Base-by-base conservation (phyloP, 1,140 invertebrate species). In the Drosophila lacertosa region DNA sequence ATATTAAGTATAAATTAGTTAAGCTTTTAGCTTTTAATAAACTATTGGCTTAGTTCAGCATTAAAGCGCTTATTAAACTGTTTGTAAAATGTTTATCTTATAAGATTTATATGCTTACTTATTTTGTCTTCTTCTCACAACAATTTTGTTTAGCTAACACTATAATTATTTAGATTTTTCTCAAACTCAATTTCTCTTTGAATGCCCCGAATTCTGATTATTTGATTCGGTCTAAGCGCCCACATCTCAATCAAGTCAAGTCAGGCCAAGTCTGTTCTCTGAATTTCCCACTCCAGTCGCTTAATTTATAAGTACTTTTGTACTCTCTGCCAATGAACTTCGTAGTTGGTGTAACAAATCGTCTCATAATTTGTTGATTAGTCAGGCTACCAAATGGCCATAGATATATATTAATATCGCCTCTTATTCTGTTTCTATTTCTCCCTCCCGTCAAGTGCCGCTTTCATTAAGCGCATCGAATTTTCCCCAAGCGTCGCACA, bases 391-490 rank as follows among this genome's bases (percentile, higher is more conserved):
- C 39, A 69, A 68, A 68, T 22, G 51, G 13, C 13, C 24, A n/a
- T 15, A 24, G 35, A 22, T n/a, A 2, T n/a, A 11, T 22, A 16
- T 6, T n/a, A n/a, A n/a, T 32, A 29, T 22, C 32, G 39, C 42
- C 22, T 29, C 22, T 18, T 44, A 66, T 62, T 48, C 33, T 75
- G n/a, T 59, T 33, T n/a, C n/a, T n/a, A n/a, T n/a, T 22, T 48
- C 26, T 24, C 11, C 33, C 47, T 26, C 37, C 42, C 39, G 37
- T 53, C 44, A 62, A 77, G 78, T 81, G 81, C 82, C 83, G 78
- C 83, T 86, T 86, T 71, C 70, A 88, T 86, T 82, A 77, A 74
- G 78, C 81, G 74, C 78, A 75, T 77, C 82, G 82, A 86, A 88
- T 86, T 82, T 50, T 24, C 51, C 66, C 29, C 53, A 32, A 9